These are phyloP conservation scores for Sphaerophoria rueppellii DNA, from an alignment of 2,888 invertebrate genomes.

Conservation along the genomic window DNA sequence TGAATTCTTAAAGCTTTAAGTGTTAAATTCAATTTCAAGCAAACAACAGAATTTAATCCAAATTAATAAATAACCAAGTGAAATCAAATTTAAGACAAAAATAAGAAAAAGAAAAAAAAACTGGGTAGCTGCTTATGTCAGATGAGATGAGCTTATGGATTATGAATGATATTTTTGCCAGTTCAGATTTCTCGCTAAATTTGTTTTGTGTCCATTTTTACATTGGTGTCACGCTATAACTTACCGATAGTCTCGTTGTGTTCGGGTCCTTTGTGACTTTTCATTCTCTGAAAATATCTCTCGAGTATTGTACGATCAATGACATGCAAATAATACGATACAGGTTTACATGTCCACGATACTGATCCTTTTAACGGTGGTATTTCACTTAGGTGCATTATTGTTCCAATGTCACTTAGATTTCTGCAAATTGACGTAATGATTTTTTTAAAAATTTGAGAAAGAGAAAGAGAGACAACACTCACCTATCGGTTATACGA, in stretches of 20 bases:
- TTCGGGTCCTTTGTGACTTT: slow-evolving; percentile 90
- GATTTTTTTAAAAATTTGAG: background rate
- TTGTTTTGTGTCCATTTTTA: slow-evolving; percentile 42
- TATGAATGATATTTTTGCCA: slow-evolving; percentile 65
- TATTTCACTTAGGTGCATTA: slow-evolving; percentile 99
- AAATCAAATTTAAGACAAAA: slow-evolving; percentile 36
- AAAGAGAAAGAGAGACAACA: background rate
- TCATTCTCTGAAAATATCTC: slow-evolving; percentile 97
- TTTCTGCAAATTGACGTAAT: slow-evolving; percentile 84
- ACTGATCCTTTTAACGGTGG: slow-evolving; percentile 97
- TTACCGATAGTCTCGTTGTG: slow-evolving; percentile 81
- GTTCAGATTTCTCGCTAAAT: slow-evolving; percentile 34
- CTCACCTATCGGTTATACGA: slow-evolving; percentile 93
- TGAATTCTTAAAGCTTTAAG: background rate
- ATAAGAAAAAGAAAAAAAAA: slow-evolving; percentile 41
- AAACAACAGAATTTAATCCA: too few relatives aligned
- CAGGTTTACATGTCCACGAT: slow-evolving; percentile 99
- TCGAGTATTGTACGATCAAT: slow-evolving; percentile 98
- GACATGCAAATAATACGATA: slow-evolving; percentile 98
- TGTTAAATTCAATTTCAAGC: background rate
- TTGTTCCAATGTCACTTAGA: slow-evolving; percentile 98
- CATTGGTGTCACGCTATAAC: slow-evolving; percentile 70
- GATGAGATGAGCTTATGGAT: slow-evolving; percentile 64
- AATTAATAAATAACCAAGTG: slow-evolving; percentile 2
- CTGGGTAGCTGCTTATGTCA: slow-evolving; percentile 56